phyloP scores from a whole-genome alignment of 2,888 invertebrate species.

The Trichogramma evanescens region DNA sequence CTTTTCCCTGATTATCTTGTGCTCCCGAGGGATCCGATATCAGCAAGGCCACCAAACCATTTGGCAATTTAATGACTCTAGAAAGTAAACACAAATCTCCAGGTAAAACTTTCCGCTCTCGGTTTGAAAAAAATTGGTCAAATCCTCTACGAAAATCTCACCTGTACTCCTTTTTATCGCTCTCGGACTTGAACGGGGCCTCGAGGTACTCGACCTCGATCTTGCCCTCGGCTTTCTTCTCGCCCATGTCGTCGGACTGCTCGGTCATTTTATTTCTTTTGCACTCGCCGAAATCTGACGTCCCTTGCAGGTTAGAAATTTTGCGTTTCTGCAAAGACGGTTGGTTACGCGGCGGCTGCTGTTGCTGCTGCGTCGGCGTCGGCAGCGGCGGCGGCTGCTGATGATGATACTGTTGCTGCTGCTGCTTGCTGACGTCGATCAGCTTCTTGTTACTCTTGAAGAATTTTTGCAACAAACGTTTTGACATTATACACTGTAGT shows the following conservation, averaged over 20 bases:
- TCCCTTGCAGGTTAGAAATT: too few species aligned
- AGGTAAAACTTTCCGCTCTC: not conserved
- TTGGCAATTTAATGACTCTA: constrained; percentile 60
- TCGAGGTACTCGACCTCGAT: constrained; percentile 35
- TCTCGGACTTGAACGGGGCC: constrained; percentile 64
- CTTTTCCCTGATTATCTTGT: constrained; percentile 4
- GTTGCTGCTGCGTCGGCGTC: too few species aligned
- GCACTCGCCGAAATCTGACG: too few species aligned
- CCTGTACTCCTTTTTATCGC: constrained; percentile 75
- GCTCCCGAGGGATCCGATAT: constrained; percentile 49
- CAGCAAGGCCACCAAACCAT: constrained; percentile 66
- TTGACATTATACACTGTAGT: constrained; percentile 28
- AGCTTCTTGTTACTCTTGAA: constrained; percentile 24
- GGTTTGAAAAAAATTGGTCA: not conserved
- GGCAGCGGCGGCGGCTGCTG: too few species aligned
- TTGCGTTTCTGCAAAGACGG: too few species aligned
- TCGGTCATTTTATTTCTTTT: constrained; percentile 16
- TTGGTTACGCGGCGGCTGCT: too few species aligned
- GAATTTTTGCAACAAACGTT: constrained; percentile 23
- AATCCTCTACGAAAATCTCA: constrained; percentile 32
- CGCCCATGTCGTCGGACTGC: constrained; percentile 8
- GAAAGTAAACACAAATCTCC: constrained; percentile 20
- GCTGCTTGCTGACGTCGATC: not conserved
- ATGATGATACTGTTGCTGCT: too few species aligned
- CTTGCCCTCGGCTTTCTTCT: constrained; percentile 12